A percentile compares a stretch with the other conserved stretches of the same genome.
phyloP scores from a whole-genome alignment of 2,113 vertebrate genomes.

The Cavia porcellus region DNA sequence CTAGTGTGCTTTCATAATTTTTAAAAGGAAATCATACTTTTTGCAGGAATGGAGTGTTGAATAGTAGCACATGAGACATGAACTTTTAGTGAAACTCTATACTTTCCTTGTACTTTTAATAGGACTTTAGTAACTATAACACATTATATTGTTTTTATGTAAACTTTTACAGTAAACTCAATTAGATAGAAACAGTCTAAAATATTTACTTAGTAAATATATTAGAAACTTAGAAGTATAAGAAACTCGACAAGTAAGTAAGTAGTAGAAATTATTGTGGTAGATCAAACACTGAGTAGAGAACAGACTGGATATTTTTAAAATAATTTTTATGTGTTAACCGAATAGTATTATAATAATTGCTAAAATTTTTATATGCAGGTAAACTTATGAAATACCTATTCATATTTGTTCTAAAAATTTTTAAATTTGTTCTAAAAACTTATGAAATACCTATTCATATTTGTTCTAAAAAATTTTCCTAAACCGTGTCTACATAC shows the following conservation, averaged over 20 bases:
- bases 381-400: not conserved
- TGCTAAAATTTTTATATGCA: not conserved
- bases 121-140: not conserved
- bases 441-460: not conserved
- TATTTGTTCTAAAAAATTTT: conserved; percentile 26
- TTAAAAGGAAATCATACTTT: not conserved
- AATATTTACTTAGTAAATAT: not conserved
- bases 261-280: not conserved
- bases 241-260: not conserved
- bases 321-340: conserved; percentile 12
- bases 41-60: not conserved
- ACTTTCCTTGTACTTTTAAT: not conserved
- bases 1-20: not conserved
- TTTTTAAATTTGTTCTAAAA: not conserved
- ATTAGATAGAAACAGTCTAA: not conserved
- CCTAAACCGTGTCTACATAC: not conserved
- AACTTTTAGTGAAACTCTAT: not conserved
- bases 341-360: not conserved
- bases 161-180: not conserved
- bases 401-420: not conserved
- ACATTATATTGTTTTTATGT: not conserved
- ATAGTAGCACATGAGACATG: not conserved
- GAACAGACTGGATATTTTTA: not conserved
- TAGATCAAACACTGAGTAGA: not conserved
- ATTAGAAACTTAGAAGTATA: too few species aligned